Conservation (phyloP, 2,113 vertebrate genomes). For the Carassius gibelio region DNA sequence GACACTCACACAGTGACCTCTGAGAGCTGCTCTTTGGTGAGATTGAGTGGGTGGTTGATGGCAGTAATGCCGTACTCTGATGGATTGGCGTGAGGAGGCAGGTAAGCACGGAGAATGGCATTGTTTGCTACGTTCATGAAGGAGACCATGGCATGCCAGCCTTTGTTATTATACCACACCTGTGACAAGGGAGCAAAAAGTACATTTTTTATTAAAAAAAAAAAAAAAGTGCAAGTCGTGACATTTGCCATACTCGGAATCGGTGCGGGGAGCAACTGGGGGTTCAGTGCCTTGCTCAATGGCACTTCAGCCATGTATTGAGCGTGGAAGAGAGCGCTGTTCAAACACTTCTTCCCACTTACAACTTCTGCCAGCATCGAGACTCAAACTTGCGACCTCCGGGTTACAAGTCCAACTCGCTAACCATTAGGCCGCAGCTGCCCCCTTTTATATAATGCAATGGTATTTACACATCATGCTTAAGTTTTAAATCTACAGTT, state of each 20-base stretch:
- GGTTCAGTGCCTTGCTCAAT: no score
- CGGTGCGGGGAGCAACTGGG: no score
- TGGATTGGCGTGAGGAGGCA: conserved; percentile 73
- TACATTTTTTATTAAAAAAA: background rate
- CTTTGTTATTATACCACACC: conserved; percentile 99
- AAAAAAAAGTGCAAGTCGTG: no score
- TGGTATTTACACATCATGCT: background rate
- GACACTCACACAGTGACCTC: conserved; percentile 94
- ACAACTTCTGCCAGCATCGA: no score
- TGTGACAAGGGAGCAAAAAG: conserved; percentile 60
- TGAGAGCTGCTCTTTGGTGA: conserved; percentile 96
- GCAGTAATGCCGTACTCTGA: conserved; percentile 86
- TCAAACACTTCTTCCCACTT: no score
- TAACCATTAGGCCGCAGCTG: no score
- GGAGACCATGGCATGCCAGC: conserved; percentile 93
- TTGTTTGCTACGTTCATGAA: conserved; percentile 95
- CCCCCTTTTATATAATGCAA: background rate
- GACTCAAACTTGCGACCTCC: no score
- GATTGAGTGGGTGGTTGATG: conserved; percentile 93
- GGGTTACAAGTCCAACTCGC: no score
- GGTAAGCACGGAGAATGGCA: conserved; percentile 86
- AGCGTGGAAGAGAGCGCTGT: no score
- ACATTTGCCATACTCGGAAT: no score
- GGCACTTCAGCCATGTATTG: no score
- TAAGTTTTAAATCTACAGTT: background rate